Evolutionary conservation across 2,797 vertebrate genomes (phyloP).

Genomic region (Echiichthys vipera): DNA sequence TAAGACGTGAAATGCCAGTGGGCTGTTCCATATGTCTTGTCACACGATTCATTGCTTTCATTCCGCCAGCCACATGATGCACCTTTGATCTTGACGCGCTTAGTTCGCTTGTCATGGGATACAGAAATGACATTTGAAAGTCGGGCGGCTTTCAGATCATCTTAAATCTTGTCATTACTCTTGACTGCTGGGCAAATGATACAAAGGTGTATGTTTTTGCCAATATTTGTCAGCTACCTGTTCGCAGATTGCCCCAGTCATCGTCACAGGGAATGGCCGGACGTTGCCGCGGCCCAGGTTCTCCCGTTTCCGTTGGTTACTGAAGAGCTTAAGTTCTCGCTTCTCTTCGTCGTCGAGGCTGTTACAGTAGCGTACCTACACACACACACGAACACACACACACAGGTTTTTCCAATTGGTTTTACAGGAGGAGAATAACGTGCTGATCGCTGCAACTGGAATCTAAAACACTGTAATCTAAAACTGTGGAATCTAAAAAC

Average conservation of each 20-base stretch:
- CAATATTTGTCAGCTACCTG: constrained; percentile 86
- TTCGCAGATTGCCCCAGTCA: constrained; percentile 97
- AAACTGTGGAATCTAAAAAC: no score
- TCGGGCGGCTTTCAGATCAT: not conserved
- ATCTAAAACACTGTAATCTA: no score
- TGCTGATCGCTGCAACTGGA: not conserved
- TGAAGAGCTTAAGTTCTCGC: constrained; percentile 97
- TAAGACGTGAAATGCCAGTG: constrained; percentile 49
- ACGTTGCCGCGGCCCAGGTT: constrained; percentile 96
- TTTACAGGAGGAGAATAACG: not conserved
- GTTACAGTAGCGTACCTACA: constrained; percentile 96
- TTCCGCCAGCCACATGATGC: constrained; percentile 9
- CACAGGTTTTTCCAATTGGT: not conserved
- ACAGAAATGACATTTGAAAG: constrained; percentile 32
- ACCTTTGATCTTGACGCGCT: constrained; percentile 31
- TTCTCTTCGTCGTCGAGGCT: constrained; percentile 97
- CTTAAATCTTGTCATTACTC: not conserved
- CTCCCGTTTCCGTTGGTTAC: constrained; percentile 96
- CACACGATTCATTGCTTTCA: constrained; percentile 32
- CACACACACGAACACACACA: not conserved
- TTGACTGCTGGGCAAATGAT: not conserved
- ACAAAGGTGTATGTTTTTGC: not conserved
- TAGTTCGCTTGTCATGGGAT: not conserved
- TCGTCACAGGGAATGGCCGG: constrained; percentile 95
- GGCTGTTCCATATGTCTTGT: constrained; percentile 18